A percentile compares a stretch with the other conserved stretches of the same genome.
phyloP scores from a whole-genome alignment of 2,888 invertebrate genomes.

The Desoria tigrina region DNA sequence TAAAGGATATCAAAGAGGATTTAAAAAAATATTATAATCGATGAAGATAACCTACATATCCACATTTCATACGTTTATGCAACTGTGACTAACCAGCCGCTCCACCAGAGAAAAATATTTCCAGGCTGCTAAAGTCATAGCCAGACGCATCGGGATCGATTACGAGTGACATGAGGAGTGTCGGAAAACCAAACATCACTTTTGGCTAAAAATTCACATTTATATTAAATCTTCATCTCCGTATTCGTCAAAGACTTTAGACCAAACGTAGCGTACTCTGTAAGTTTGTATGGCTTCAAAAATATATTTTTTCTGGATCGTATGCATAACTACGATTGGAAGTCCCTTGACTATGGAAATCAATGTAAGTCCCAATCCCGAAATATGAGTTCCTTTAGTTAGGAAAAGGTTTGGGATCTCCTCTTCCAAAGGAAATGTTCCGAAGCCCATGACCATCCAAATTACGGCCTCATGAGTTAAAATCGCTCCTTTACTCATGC shows the following conservation, averaged over 20 bases:
- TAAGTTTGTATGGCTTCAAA: conserved; percentile 45
- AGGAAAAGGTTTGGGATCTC: conserved; percentile 39
- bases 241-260: no score
- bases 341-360: conserved; percentile 28
- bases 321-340: conserved; percentile 30
- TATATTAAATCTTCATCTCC: not conserved
- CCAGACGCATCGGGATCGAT: conserved; percentile 39
- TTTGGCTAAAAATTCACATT: conserved; percentile 37
- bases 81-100: not conserved
- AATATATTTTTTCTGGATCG: conserved; percentile 38
- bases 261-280: conserved; percentile 25
- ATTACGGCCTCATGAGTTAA: conserved; percentile 37
- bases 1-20: not conserved
- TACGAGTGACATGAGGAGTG: conserved; percentile 44
- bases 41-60: not conserved
- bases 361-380: conserved; percentile 42
- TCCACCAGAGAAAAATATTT: conserved; percentile 31
- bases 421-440: conserved; percentile 20
- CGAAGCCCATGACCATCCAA: conserved; percentile 12
- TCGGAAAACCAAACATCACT: conserved; percentile 48
- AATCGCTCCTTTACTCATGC: conserved; percentile 40
- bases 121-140: conserved; percentile 40
- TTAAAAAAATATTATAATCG: not conserved
- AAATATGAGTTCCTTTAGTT: conserved; percentile 48
- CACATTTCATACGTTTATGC: not conserved